Conservation (phyloP, 2,888 invertebrate species). For the Drosophila neonasuta region DNA sequence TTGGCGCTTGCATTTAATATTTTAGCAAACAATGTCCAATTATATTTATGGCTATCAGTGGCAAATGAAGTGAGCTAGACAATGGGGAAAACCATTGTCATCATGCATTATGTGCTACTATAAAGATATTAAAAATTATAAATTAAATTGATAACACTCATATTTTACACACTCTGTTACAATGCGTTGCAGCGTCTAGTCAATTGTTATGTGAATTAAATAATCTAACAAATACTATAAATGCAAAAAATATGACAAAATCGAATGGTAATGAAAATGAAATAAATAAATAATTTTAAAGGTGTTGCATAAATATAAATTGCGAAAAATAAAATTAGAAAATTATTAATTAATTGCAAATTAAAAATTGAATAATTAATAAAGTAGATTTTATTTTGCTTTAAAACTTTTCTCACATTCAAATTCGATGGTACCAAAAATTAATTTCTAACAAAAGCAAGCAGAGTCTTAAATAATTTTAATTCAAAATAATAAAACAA, state of each 20-base stretch:
- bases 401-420: too few species aligned
- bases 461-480: too few species aligned
- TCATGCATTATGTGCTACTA: conserved; percentile 5
- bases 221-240: neutral
- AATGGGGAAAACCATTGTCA: conserved; percentile 2
- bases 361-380: too few species aligned
- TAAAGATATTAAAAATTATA: conserved; percentile 12
- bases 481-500: too few species aligned
- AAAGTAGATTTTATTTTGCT: too few species aligned
- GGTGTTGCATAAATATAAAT: too few species aligned
- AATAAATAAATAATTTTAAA: too few species aligned
- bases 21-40: conserved; percentile 5
- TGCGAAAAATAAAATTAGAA: too few species aligned
- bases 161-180: neutral
- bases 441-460: too few species aligned
- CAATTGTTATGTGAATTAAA: neutral
- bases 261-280: neutral
- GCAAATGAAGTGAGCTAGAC: neutral
- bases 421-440: too few species aligned
- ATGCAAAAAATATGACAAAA: neutral
- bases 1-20: conserved; percentile 6
- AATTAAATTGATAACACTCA: conserved; percentile 34
- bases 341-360: too few species aligned
- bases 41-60: conserved; percentile 16
- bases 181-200: neutral